These are phyloP conservation scores for Orthosia incerta DNA, from an alignment of 2,888 invertebrate genomes.

Conservation along the genomic window DNA sequence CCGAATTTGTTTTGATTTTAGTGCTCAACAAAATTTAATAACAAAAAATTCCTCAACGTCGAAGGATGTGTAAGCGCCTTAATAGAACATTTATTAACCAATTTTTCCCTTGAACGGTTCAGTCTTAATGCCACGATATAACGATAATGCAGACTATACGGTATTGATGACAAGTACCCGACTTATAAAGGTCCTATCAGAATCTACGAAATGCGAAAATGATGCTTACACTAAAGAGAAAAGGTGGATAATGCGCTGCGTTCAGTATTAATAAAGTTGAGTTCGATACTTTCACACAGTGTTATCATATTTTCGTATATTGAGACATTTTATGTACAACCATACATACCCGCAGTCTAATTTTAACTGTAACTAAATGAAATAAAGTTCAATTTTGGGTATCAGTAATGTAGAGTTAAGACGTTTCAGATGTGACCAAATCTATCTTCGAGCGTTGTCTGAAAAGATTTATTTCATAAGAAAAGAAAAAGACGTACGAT, in stretches of 20 bases:
- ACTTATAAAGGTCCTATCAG: conserved; percentile 67
- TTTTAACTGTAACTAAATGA: not conserved
- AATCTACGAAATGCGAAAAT: conserved; percentile 36
- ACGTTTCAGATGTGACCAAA: conserved; percentile 20
- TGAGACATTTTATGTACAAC: conserved; percentile 13
- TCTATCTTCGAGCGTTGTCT: conserved; percentile 73
- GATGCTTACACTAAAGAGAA: conserved; percentile 13
- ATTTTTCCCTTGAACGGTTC: conserved; percentile 89
- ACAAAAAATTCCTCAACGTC: not conserved
- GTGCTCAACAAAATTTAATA: conserved; percentile 27
- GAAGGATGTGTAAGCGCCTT: conserved; percentile 61
- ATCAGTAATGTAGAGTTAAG: conserved; percentile 31
- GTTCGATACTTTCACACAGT: conserved; percentile 87
- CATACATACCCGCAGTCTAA: conserved; percentile 7
- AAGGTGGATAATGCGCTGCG: conserved; percentile 55
- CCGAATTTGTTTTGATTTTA: not conserved
- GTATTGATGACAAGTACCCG: conserved; percentile 81
- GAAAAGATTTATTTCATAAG: conserved; percentile 84
- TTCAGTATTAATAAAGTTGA: conserved; percentile 81
- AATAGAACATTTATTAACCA: conserved; percentile 85
- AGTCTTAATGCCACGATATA: conserved; percentile 85
- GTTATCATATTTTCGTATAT: conserved; percentile 82
- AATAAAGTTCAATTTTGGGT: conserved; percentile 49
- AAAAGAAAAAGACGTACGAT: conserved; percentile 82
- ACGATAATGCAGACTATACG: conserved; percentile 86